Conservation (phyloP, 2,797 vertebrate species). For the Coracias cyanogaster region DNA sequence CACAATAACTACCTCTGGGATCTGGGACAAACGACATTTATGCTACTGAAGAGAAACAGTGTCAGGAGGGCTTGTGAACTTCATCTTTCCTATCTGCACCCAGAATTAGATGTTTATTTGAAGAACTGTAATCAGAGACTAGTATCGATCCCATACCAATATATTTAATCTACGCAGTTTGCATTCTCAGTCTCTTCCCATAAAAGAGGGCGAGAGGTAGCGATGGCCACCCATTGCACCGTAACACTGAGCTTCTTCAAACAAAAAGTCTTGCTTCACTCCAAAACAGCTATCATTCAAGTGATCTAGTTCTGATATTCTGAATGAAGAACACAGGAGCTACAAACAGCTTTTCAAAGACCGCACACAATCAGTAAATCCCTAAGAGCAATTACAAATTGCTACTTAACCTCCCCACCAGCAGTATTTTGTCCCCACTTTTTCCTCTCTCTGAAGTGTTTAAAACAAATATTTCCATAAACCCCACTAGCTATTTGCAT, state of each 20-base stretch:
- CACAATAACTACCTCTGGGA: background rate
- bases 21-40: background rate
- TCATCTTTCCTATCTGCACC: background rate
- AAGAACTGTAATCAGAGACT: background rate
- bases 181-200: background rate
- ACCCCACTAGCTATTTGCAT: background rate
- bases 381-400: background rate
- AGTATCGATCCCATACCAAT: background rate
- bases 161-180: background rate
- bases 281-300: background rate
- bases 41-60: background rate
- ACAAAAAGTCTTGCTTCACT: background rate
- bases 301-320: background rate
- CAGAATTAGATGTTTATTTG: background rate
- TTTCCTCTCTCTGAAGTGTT: background rate
- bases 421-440: background rate
- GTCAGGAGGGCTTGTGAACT: background rate
- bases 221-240: background rate
- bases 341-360: background rate
- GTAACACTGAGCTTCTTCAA: background rate
- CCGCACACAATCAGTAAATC: background rate
- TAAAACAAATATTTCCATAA: background rate
- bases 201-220: background rate
- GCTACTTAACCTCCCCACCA: background rate
- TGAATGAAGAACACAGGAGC: background rate